These are phyloP conservation scores for Lepidurus arcticus DNA, from an alignment of 1,140 invertebrate genomes.

Conservation along the genomic window DNA sequence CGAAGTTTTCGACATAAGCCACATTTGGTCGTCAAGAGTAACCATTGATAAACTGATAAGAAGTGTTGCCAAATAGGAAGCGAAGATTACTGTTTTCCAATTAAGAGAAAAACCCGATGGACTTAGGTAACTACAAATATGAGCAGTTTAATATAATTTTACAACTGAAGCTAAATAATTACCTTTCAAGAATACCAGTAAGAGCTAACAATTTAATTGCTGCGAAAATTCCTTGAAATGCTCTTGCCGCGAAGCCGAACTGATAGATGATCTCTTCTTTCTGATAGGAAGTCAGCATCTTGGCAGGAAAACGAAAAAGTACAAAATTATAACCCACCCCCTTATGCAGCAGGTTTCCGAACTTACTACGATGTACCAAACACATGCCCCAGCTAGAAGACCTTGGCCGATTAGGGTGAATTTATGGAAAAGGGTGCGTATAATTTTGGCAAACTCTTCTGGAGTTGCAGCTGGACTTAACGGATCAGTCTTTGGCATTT, in stretches of 20 bases:
- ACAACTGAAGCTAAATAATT: neutral
- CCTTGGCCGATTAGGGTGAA: neutral
- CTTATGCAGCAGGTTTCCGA: neutral
- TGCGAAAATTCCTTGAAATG: neutral
- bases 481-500: neutral
- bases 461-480: neutral
- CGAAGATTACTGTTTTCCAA: neutral
- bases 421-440: neutral
- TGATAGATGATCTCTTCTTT: neutral
- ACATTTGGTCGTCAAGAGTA: neutral
- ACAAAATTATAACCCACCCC: neutral
- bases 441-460: slow-evolving; percentile 2
- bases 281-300: neutral
- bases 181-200: neutral
- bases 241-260: neutral
- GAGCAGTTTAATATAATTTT: neutral
- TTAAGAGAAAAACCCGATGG: neutral
- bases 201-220: neutral
- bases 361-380: neutral
- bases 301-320: neutral
- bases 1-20: neutral
- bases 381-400: neutral
- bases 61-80: neutral
- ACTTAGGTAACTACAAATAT: neutral
- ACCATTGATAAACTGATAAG: neutral